These are phyloP conservation scores for Antennarius striatus DNA, from an alignment of 2,113 vertebrate species.

Conservation along the genomic window DNA sequence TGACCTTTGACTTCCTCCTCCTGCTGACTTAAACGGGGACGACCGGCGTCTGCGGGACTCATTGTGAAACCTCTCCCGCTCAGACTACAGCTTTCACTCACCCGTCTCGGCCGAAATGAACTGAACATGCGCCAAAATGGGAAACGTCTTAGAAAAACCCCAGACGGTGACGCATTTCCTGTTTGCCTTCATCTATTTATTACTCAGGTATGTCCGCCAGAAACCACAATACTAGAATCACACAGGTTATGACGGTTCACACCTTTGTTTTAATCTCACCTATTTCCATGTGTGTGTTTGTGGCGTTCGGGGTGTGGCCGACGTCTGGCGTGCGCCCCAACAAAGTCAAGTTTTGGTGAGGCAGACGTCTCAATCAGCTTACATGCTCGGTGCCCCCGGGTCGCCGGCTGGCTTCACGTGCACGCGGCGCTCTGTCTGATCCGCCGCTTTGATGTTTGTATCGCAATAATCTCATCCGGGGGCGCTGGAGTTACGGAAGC, in stretches of 20 bases:
- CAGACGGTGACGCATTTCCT: conserved; percentile 41
- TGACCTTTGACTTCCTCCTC: background rate
- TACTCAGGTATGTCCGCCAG: conserved; percentile 37
- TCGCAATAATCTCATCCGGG: conserved; percentile 58
- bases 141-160: conserved; percentile 61
- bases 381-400: conserved; percentile 42
- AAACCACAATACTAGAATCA: conserved; percentile 32
- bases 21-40: conserved; percentile 36
- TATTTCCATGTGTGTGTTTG: too few relatives aligned
- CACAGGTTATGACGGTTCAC: conserved; percentile 19
- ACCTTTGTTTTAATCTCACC: too few relatives aligned
- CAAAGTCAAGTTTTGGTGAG: conserved; percentile 46
- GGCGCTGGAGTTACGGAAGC: conserved; percentile 35
- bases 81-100: conserved; percentile 60
- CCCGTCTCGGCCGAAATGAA: conserved; percentile 36
- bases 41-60: conserved; percentile 39
- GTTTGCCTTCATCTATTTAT: conserved; percentile 42
- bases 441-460: conserved; percentile 68
- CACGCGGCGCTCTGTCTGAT: conserved; percentile 54
- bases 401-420: conserved; percentile 37
- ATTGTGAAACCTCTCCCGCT: conserved; percentile 62
- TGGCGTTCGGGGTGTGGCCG: conserved; percentile 8
- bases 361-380: conserved; percentile 50
- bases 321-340: conserved; percentile 15
- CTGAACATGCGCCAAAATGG: conserved; percentile 53